Evolutionary conservation across 2,888 invertebrate species (phyloP), one percentile per base, ranked within the genome.

Genomic region (Synergus itoensis): DNA sequence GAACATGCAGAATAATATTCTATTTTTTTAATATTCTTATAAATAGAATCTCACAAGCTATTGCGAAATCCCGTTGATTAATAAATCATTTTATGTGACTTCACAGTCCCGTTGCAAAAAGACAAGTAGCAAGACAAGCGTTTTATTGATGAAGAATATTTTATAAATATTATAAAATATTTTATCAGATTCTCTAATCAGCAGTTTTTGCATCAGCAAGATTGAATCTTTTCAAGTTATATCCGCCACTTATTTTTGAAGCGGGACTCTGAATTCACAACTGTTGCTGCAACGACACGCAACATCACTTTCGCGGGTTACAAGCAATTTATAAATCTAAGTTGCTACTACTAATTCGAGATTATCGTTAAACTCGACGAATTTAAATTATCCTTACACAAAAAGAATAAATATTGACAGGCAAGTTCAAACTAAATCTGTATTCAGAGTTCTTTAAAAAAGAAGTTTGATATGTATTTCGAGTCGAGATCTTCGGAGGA

Each of bases 1-100:
- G 88, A 89, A 89, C 86, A 88, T 88, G 86, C 81, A 86, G 86
- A 89, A 85, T 87, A 88, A 89, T 86, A 84, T 79, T 73, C 77
- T 79, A 81, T 69, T 81, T 80, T 83, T 73, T 81, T 75, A 84
- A 82, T 83, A 85, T 83, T 83, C 84, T 87, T 86, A 85, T 78
- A 80, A 82, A 82, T 85, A 82, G 80, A 86, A 86, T 86, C 84
- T 84, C 84, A 84, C 84, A 79, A 81, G 79, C 79, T 85, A 82
- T 36, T 82, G 78, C 80, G 77, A 81, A 62, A 79, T 78, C 81
- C 83, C 82, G 77, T 79, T 77, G 79, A 79, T 79, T 83, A 81
- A 76, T 82, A 80, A 81, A 64, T 84, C 60, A 73, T 78, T 82
- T 60, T 36, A 45, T 36, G 36, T 53, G 36, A 36, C 53, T 28